A percentile compares a stretch with the other conserved stretches of the same genome.
These are phyloP conservation scores for Peromyscus polionotus DNA, from an alignment of 2,113 vertebrate species.

Conservation along the genomic window DNA sequence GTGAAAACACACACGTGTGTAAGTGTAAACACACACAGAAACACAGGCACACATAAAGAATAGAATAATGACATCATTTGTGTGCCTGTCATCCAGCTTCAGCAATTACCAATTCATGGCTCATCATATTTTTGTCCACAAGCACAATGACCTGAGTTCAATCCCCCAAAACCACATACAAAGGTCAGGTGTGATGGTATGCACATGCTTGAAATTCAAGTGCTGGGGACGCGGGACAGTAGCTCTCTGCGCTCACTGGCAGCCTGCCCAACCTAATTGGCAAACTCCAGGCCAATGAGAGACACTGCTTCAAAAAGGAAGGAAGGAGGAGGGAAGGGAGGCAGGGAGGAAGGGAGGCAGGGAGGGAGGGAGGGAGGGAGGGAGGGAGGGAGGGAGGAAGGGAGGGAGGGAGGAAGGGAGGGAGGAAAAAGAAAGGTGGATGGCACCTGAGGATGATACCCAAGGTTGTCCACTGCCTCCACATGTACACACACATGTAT, in stretches of 20 bases:
- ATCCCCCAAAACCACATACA: neutral
- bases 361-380: neutral
- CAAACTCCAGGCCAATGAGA: neutral
- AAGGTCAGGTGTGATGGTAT: neutral
- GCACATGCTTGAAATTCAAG: neutral
- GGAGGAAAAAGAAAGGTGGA: neutral
- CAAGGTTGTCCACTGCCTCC: neutral
- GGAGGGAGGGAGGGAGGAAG: too few species aligned
- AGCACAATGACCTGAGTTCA: neutral
- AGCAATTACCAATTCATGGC: neutral
- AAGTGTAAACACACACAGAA: neutral
- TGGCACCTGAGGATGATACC: neutral
- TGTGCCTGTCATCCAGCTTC: neutral
- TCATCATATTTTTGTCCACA: neutral
- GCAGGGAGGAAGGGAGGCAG: neutral
- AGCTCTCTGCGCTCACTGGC: neutral
- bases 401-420: neutral
- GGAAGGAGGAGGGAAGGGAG: neutral
- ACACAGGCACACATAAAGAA: neutral
- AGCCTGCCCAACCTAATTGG: neutral
- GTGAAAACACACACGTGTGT: neutral
- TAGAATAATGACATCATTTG: neutral
- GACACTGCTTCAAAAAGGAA: neutral
- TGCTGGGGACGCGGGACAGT: too few species aligned
- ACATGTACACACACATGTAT: rapidly evolving